Conservation (phyloP, 2,888 invertebrate species). For the Zaprionus lineosus region DNA sequence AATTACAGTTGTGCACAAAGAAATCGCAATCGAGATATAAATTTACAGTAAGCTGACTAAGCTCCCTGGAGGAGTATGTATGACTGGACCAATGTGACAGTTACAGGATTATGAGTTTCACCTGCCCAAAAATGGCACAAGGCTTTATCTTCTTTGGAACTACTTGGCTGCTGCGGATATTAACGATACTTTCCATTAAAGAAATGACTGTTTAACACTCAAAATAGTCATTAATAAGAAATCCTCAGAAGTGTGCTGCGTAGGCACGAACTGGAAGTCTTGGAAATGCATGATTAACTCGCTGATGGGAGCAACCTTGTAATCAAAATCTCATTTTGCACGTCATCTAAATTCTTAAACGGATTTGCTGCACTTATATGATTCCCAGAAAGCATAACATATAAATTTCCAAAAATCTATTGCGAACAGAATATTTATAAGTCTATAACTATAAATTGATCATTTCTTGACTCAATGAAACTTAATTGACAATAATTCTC, state of each 20-base stretch:
- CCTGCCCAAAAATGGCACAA: slow-evolving; percentile 61
- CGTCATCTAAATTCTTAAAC: too few species aligned
- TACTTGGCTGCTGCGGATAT: slow-evolving; percentile 34
- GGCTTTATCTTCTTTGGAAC: slow-evolving; percentile 42
- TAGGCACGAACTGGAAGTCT: too few species aligned
- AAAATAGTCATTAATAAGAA: slow-evolving; percentile 51
- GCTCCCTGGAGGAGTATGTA: neutral
- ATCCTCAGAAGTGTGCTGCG: slow-evolving; percentile 47
- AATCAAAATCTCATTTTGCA: too few species aligned
- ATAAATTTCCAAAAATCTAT: too few species aligned
- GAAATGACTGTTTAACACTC: slow-evolving; percentile 57
- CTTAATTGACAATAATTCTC: too few species aligned
- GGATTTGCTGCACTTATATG: too few species aligned
- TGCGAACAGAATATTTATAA: too few species aligned
- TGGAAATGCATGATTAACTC: too few species aligned
- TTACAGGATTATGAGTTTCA: slow-evolving; percentile 57
- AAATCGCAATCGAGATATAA: slow-evolving; percentile 52
- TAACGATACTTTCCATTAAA: slow-evolving; percentile 48
- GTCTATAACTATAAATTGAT: too few species aligned
- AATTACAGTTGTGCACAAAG: slow-evolving; percentile 66
- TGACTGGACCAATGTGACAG: slow-evolving; percentile 49
- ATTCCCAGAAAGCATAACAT: too few species aligned
- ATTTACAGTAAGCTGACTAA: slow-evolving; percentile 60
- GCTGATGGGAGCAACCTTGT: too few species aligned
- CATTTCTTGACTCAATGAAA: too few species aligned